phyloP scores from a whole-genome alignment of 2,888 invertebrate genomes.

The Rhagonycha lutea region DNA sequence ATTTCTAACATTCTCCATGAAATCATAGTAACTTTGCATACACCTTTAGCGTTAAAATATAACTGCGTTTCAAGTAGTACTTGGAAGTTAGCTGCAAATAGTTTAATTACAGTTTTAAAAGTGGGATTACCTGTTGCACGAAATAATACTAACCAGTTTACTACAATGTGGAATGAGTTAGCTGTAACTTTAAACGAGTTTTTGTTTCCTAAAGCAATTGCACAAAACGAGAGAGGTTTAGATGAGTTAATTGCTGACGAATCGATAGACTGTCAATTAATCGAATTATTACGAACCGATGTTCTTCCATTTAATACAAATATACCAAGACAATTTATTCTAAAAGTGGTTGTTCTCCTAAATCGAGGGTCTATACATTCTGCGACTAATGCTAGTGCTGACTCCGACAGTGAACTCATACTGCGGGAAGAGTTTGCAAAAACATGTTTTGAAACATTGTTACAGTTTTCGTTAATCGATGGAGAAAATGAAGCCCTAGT shows the following conservation, averaged over 20 bases:
- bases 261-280: constrained; percentile 81
- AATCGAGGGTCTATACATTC: constrained; percentile 87
- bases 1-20: constrained; percentile 73
- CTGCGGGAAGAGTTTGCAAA: constrained; percentile 95
- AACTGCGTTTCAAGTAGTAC: constrained; percentile 77
- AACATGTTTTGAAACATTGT: constrained; percentile 92
- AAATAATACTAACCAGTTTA: constrained; percentile 72
- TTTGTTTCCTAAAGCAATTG: constrained; percentile 76
- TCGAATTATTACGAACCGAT: constrained; percentile 80
- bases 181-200: constrained; percentile 88
- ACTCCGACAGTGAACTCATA: constrained; percentile 78
- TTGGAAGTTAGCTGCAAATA: constrained; percentile 81
- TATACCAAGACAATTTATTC: constrained; percentile 80
- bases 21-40: constrained; percentile 66
- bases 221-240: constrained; percentile 61
- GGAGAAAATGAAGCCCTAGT: constrained; percentile 61
- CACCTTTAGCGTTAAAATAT: constrained; percentile 80
- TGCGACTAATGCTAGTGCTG: constrained; percentile 68
- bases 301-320: constrained; percentile 78
- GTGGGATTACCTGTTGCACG: constrained; percentile 88
- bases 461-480: constrained; percentile 89
- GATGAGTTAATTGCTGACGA: constrained; percentile 70
- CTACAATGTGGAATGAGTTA: constrained; percentile 84
- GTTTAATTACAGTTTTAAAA: constrained; percentile 76
- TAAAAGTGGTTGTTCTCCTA: constrained; percentile 80